Evolutionary conservation across 2,797 vertebrate genomes (phyloP).

Genomic region (Chrysocyon brachyurus): DNA sequence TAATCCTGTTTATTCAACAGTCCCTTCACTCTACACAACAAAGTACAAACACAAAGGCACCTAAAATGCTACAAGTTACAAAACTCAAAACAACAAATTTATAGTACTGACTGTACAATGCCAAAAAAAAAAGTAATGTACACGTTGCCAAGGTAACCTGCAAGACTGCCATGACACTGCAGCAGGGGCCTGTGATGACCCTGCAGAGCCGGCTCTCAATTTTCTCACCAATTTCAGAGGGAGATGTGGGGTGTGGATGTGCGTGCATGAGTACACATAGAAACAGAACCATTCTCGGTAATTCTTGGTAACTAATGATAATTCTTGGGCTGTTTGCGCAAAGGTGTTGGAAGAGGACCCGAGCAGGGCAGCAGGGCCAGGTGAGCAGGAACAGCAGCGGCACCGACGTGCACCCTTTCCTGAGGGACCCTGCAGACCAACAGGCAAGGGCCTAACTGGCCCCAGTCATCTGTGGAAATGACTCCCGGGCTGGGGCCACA

Average conservation of each 20-base stretch:
- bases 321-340: background rate
- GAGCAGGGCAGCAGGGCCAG: background rate
- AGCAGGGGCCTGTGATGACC: background rate
- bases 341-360: background rate
- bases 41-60: constrained; percentile 86
- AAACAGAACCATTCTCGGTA: background rate
- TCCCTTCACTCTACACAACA: constrained; percentile 81
- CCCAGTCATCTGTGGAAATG: background rate
- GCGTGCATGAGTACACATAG: background rate
- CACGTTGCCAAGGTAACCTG: constrained; percentile 53
- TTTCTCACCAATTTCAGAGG: background rate
- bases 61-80: constrained; percentile 86
- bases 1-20: constrained; percentile 87
- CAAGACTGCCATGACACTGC: background rate
- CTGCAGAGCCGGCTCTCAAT: background rate
- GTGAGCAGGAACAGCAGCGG: background rate
- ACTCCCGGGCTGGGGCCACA: background rate
- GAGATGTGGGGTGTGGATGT: background rate
- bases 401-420: background rate
- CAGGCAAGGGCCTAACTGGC: background rate
- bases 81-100: constrained; percentile 78
- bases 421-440: background rate
- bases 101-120: constrained; percentile 88
- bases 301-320: too few species aligned
- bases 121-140: constrained; percentile 65